Evolutionary conservation across 2,888 invertebrate species (phyloP), one percentile per base, ranked within the genome.

Genomic region (Drosophila setosimentum): DNA sequence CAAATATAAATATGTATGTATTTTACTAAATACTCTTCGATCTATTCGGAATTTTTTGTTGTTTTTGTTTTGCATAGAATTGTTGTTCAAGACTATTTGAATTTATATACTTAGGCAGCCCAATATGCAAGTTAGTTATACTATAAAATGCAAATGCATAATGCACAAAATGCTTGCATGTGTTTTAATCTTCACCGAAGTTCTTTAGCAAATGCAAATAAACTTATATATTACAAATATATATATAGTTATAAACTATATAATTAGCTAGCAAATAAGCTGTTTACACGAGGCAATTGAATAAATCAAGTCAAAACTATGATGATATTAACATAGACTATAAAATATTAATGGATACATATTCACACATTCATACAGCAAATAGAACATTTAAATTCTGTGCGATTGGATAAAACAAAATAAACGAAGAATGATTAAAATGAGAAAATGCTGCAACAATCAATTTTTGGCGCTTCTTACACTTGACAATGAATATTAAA

Each of bases 111-210:
- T 49, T 49, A 42, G 48, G 61, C 58, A 58, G 51, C 51, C 35
- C 45, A 61, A 57, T 21, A 24, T 42, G 54, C 18, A 71, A 54
- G 61, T 48, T 50, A 59, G 35, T 27, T 49, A 49, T 18, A 57
- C 30, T 11, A 57, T 24, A 16, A 57, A 33, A 30, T 45, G 45
- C 24, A 67, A 48, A 42, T 59, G 58, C 37, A 49, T 49, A 32
- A 42, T 30, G 59, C 68, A 71, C 57, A 71, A 64, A 57, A 68
- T 72, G 73, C 75, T 82, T 73, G 80, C 76, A 79, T 88, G 88
- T 76, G 78, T 81, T 79, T 76, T 82, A 68, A 77, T 73, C 77
- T 83, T 87, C 90, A 89, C 89, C 76, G 83, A 82, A 81, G 78
- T 80, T 84, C 78, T 82, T 89, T 68, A 80, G 76, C 42, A 58